Base-by-base conservation (phyloP, 2,113 vertebrate species). In the Mola mola region DNA sequence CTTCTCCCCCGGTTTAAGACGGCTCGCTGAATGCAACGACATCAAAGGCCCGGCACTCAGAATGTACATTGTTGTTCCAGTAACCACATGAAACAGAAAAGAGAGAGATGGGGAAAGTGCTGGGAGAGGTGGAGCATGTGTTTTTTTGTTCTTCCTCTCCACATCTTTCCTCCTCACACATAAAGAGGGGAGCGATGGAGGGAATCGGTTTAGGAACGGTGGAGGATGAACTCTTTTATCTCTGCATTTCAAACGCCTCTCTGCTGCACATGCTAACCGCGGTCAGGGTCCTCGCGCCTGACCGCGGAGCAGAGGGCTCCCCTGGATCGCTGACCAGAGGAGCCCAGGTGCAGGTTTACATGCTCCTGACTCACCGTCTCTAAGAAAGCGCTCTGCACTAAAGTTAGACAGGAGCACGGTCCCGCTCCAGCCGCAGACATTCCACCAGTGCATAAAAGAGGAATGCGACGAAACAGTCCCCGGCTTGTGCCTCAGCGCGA, bases 41-140 rank as follows among this genome's bases (percentile, higher is more conserved):
- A 89, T 91, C 91, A 92, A 93, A 93, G 88, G 66, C 52, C 81
- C 64, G 71, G 77, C 89, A 81, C 84, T 87, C 75, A 73, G 75
- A 86, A 86, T 90, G 80, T 88, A 84, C 81, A 85, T 88, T 88
- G 88, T 93, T 91, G 89, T 90, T 92, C 90, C 86, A 87, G 79
- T 78, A 86, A 85, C 85, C 85, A 89, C 88, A 90, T 88, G 74
- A 89, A 91, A 86, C 72, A 82, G 81, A 83, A 44, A 73, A 78
- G 53, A 17, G 64, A 75, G 64, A 48, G 73, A 62, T 69, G 76
- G 72, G 64, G 75, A 44, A 67, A 71, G 72, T n/a, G 65, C 72
- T 79, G 44, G 20, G 55, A 84, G 72, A 85, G 72, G 82, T 72
- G 60, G 76, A 75, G 72, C 64, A 77, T 63, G 66, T 79, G 70